Base-by-base conservation (phyloP, 35 echinoderm and acorn worm genomes). In the Amphiura filiformis region DNA sequence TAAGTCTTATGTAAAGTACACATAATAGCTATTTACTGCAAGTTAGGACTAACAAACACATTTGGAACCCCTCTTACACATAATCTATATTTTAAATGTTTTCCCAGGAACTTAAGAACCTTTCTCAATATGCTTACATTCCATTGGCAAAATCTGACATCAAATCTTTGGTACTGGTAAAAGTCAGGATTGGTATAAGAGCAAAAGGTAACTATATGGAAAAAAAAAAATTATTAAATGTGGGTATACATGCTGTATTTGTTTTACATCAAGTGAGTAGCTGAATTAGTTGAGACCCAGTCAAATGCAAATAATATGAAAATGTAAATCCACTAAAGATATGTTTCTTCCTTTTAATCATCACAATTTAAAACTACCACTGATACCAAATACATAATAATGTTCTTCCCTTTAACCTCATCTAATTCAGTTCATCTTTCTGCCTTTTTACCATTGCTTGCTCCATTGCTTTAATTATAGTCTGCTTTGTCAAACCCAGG, bases 121-220 rank as follows among this genome's bases (percentile, higher is more conserved):
- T 86, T 3, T 12, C 13, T 65, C 3, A 40, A 1, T 36, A 44
- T 56, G 92, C 93, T 99, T 79, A 99, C 96, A 92, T 85, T 82
- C 87, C 93, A 94, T 99, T 94, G n/a, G 65, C 83, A 38, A 95
- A 99, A 31, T 92, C 90, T 32, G 89, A 38, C 96, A 99, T 99
- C 36, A 99, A 81, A 30, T 56, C 35, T 23, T 81, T 89, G 22
- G 39, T 87, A 52, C 96, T 99, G 37, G 96, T 99, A 49, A 99
- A 99, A 0, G 96, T 99, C 35, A 99, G 65, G 38, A 99, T 87
- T 13, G 96, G 96, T 83, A 99, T 93, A 20, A 94, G 85, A 34
- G 96, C 96, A 91, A 99, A 99, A 28, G 96, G 96, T 65, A 99
- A 90, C 93, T 94, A 77, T 39, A 75, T 65, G 4, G 0, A 42